These are phyloP conservation scores for Leuciscus waleckii DNA, from an alignment of 2,797 vertebrate genomes.

Conservation along the genomic window DNA sequence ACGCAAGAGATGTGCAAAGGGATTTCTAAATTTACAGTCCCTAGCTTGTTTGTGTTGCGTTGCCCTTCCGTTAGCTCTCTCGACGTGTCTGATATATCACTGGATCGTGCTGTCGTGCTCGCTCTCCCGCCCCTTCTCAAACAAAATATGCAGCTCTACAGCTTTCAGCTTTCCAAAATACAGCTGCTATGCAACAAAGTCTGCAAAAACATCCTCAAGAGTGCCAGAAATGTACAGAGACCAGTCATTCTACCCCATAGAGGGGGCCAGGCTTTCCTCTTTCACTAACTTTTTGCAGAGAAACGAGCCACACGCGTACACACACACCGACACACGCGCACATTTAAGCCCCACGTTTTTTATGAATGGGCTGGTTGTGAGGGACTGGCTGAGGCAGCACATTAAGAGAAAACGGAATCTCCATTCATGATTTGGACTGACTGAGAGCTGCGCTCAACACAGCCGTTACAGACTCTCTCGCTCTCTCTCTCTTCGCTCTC, in stretches of 20 bases:
- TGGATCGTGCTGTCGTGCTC: conserved; percentile 36
- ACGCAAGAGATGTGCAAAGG: conserved; percentile 20
- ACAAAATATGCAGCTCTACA: conserved; percentile 73
- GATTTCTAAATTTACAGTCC: conserved; percentile 66
- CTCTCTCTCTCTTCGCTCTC: not conserved
- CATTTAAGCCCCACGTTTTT: conserved; percentile 71
- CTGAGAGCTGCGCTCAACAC: conserved; percentile 26
- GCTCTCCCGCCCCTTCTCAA: conserved; percentile 42
- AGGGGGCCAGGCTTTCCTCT: conserved; percentile 56
- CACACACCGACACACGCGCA: conserved; percentile 62
- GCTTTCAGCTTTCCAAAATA: conserved; percentile 82
- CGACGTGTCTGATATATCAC: conserved; percentile 35
- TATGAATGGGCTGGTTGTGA: conserved; percentile 86
- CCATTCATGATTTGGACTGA: conserved; percentile 74
- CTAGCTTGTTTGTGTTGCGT: conserved; percentile 55
- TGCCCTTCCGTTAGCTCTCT: conserved; percentile 50
- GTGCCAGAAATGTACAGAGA: conserved; percentile 71
- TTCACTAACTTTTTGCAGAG: conserved; percentile 54
- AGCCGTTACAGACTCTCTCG: conserved; percentile 22
- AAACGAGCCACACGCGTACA: conserved; percentile 59
- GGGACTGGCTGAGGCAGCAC: conserved; percentile 80
- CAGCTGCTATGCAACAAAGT: conserved; percentile 83
- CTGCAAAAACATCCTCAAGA: conserved; percentile 77
- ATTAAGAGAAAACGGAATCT: conserved; percentile 73
- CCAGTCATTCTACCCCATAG: conserved; percentile 56